phyloP scores from a whole-genome alignment of 2,888 invertebrate genomes.

The Abscondita cerata region DNA sequence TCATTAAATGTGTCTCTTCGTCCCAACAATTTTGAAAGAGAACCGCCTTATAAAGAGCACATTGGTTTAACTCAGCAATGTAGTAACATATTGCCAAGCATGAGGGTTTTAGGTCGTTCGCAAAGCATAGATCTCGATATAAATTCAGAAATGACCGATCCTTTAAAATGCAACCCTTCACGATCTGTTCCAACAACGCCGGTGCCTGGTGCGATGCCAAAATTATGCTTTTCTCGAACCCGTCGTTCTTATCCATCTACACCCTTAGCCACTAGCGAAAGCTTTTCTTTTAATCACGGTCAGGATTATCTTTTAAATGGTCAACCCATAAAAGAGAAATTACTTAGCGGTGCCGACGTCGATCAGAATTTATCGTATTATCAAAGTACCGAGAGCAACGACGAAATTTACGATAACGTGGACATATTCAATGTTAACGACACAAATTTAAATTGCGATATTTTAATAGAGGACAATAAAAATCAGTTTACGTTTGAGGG shows the following conservation, averaged over 20 bases:
- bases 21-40: slow-evolving; percentile 40
- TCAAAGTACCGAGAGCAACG: slow-evolving; percentile 31
- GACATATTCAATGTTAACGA: slow-evolving; percentile 38
- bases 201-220: slow-evolving; percentile 61
- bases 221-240: slow-evolving; percentile 53
- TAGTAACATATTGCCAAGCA: slow-evolving; percentile 18
- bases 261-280: slow-evolving; percentile 62
- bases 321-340: slow-evolving; percentile 52
- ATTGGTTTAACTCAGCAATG: slow-evolving; percentile 15
- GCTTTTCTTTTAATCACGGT: slow-evolving; percentile 53
- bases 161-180: slow-evolving; percentile 58
- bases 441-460: slow-evolving; percentile 33
- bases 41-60: neutral
- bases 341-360: slow-evolving; percentile 16
- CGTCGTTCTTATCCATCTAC: slow-evolving; percentile 78
- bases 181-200: slow-evolving; percentile 76
- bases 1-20: slow-evolving; percentile 32
- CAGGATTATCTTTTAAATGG: slow-evolving; percentile 58
- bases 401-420: slow-evolving; percentile 33
- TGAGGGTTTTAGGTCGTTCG: slow-evolving; percentile 25
- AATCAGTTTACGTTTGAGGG: slow-evolving; percentile 38
- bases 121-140: slow-evolving; percentile 46
- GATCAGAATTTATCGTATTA: slow-evolving; percentile 25
- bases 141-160: slow-evolving; percentile 35
- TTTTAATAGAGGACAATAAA: slow-evolving; percentile 41